Conservation (phyloP, 2,888 invertebrate genomes). For the Trissolcus brochymenae region DNA sequence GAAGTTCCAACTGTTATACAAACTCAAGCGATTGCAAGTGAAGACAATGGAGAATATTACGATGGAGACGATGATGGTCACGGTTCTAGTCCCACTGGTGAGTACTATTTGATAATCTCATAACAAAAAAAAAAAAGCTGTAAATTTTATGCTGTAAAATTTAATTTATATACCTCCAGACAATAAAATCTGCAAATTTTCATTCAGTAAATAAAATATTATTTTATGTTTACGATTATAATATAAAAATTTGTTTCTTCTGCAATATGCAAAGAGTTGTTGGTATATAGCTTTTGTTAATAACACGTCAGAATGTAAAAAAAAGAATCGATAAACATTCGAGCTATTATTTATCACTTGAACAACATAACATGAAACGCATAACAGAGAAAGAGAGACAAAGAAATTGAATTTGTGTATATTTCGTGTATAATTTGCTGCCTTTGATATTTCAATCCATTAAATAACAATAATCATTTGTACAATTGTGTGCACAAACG, state of each 20-base stretch:
- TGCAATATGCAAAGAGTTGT: background rate
- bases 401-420: too few species aligned
- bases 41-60: conserved; percentile 71
- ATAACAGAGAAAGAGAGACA: too few species aligned
- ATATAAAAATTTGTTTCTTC: too few species aligned
- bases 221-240: too few species aligned
- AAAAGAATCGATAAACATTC: conserved; percentile 13
- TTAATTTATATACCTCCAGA: too few species aligned
- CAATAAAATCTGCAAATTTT: too few species aligned
- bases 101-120: conserved; percentile 77
- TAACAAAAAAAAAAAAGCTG: too few species aligned
- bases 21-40: conserved; percentile 79
- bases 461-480: background rate
- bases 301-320: conserved; percentile 14
- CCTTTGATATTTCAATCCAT: conserved; percentile 1
- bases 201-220: too few species aligned
- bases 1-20: conserved; percentile 87
- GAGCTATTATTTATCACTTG: too few species aligned
- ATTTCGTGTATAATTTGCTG: background rate
- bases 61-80: conserved; percentile 79
- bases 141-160: too few species aligned
- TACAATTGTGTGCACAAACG: conserved; percentile 3
- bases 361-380: too few species aligned
- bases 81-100: conserved; percentile 84
- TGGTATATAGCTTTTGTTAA: conserved; percentile 22